Evolutionary conservation across 30 jellyfish, hydroid and myxozoan genomes (phyloP).

Genomic region (Nemopilema nomurai): DNA sequence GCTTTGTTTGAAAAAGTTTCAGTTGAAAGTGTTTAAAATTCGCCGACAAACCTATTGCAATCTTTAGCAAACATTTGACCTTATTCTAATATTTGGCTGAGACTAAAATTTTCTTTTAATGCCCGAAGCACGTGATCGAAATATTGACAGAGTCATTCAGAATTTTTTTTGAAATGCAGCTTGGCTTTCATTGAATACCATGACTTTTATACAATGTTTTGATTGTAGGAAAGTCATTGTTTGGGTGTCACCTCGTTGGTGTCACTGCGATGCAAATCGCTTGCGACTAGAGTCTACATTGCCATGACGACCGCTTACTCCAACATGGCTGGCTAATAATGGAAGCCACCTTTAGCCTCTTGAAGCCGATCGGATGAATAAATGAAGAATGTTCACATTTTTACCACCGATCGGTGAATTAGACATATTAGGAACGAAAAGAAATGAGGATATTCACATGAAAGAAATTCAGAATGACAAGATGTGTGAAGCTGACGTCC

Average conservation of each 20-base stretch:
- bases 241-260: neutral
- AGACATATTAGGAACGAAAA: slow-evolving; percentile 11
- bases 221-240: neutral
- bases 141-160: neutral
- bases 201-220: neutral
- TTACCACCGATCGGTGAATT: slow-evolving; percentile 68
- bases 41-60: neutral
- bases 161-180: neutral
- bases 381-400: slow-evolving; percentile 28
- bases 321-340: slow-evolving; percentile 45
- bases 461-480: slow-evolving; percentile 16
- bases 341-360: slow-evolving; percentile 21
- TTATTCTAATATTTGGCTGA: neutral
- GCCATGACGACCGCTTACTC: slow-evolving; percentile 47
- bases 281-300: slow-evolving; percentile 3
- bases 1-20: no score
- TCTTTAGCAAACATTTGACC: neutral
- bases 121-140: no score
- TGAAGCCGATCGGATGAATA: neutral
- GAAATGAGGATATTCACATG: neutral
- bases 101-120: neutral
- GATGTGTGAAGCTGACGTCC: slow-evolving; percentile 8
- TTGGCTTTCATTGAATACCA: no score
- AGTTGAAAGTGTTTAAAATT: neutral
- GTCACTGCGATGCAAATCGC: neutral